These are phyloP conservation scores for Cosmopolites sordidus DNA, from an alignment of 2,888 invertebrate genomes.

Conservation along the genomic window DNA sequence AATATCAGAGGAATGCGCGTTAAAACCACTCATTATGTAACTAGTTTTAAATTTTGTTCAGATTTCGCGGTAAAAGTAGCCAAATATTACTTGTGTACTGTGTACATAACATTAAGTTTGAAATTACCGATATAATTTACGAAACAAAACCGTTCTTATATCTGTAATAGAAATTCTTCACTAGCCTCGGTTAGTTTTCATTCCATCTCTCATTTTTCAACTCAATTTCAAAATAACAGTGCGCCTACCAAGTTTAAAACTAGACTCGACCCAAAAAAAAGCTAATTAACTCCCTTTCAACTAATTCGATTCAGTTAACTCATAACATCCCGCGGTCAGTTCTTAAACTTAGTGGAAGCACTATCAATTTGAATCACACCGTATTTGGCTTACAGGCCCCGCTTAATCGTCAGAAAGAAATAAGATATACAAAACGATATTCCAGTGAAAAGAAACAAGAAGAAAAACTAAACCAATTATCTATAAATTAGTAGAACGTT, in stretches of 20 bases:
- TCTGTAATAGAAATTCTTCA: no score
- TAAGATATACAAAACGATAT: conserved; percentile 39
- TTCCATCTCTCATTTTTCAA: no score
- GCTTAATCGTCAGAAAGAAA: no score
- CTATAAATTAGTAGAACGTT: conserved; percentile 45
- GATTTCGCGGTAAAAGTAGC: conserved; percentile 21
- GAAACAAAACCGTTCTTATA: no score
- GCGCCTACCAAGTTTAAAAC: no score
- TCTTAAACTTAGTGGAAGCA: conserved; percentile 1
- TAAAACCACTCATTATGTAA: conserved; percentile 9
- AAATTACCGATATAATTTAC: no score
- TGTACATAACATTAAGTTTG: conserved; percentile 44
- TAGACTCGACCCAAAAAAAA: no score
- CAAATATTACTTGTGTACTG: conserved; percentile 43
- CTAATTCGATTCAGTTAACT: no score
- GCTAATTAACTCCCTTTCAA: no score
- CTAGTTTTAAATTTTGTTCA: conserved; percentile 16
- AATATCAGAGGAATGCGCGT: conserved; percentile 20
- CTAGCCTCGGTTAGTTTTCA: no score
- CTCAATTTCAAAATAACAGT: no score
- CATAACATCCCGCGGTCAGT: no score
- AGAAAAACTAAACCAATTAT: conserved; percentile 35
- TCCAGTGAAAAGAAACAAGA: conserved; percentile 37
- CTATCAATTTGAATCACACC: conserved; percentile 30
- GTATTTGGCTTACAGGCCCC: conserved; percentile 34